phyloP scores from a whole-genome alignment of 2,888 invertebrate genomes.

The Protonemura montana region DNA sequence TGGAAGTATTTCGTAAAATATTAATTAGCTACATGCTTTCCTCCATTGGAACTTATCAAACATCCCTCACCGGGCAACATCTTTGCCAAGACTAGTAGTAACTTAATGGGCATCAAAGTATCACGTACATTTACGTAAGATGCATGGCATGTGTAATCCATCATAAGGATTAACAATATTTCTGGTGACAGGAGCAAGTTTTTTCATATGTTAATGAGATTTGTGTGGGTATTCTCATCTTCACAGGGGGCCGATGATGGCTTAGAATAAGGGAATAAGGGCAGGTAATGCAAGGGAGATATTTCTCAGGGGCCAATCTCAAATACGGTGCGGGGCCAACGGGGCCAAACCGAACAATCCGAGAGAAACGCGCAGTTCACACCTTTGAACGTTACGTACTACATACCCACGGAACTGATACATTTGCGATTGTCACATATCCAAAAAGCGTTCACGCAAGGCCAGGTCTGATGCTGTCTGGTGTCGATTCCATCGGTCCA shows the following conservation, averaged over 20 bases:
- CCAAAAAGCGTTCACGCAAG: too few species aligned
- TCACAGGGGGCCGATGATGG: constrained; percentile 35
- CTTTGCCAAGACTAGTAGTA: constrained; percentile 31
- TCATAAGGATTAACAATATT: constrained; percentile 44
- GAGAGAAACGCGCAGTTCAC: too few species aligned
- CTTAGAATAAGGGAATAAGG: constrained; percentile 32
- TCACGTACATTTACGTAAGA: constrained; percentile 41
- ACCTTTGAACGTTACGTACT: too few species aligned
- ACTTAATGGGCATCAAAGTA: constrained; percentile 35
- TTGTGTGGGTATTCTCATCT: constrained; percentile 43
- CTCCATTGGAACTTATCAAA: neutral
- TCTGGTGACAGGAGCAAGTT: constrained; percentile 45
- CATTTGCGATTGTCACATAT: too few species aligned
- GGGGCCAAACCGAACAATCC: neutral
- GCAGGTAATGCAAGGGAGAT: constrained; percentile 14
- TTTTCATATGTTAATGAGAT: constrained; percentile 48
- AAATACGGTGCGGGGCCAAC: neutral
- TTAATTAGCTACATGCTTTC: neutral
- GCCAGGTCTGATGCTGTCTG: too few species aligned
- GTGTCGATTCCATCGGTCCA: too few species aligned
- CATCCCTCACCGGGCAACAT: constrained; percentile 13
- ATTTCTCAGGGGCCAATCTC: neutral
- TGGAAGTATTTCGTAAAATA: neutral
- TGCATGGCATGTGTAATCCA: constrained; percentile 43
- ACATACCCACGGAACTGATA: too few species aligned